phyloP scores from a whole-genome alignment of 2,797 vertebrate species.

The Lepus oiostolus region DNA sequence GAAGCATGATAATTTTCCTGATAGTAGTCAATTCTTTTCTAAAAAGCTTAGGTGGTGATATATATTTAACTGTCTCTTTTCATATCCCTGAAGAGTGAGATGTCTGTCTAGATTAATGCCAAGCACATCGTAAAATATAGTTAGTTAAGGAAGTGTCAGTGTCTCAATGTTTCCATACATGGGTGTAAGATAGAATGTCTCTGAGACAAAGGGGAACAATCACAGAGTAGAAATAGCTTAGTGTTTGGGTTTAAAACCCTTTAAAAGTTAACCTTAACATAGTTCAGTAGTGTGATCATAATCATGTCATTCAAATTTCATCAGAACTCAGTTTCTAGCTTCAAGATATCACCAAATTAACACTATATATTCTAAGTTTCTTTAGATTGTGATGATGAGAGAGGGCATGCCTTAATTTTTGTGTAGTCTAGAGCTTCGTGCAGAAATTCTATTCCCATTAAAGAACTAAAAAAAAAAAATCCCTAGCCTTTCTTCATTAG shows the following conservation, averaged over 20 bases:
- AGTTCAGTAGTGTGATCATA: background rate
- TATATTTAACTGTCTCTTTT: background rate
- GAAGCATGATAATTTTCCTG: background rate
- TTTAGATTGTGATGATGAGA: background rate
- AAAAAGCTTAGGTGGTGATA: background rate
- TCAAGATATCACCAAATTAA: slow-evolving; percentile 18
- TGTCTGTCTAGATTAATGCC: background rate
- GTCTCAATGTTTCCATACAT: background rate
- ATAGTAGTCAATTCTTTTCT: background rate
- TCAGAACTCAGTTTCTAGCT: background rate
- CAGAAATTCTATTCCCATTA: background rate
- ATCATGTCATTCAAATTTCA: background rate
- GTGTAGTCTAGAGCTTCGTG: background rate
- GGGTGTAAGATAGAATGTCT: background rate
- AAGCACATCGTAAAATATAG: background rate
- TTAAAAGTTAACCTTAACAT: background rate
- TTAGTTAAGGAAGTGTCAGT: background rate
- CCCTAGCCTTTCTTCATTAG: slow-evolving; percentile 29
- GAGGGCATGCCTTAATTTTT: slow-evolving; percentile 32
- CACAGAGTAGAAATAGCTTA: background rate
- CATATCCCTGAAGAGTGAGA: background rate
- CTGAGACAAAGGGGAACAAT: background rate
- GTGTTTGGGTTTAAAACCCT: background rate
- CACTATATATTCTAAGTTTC: background rate
- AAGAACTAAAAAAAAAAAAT: slow-evolving; percentile 49